phyloP scores from a whole-genome alignment of 1,140 invertebrate species.

The Monomorium pharaonis region DNA sequence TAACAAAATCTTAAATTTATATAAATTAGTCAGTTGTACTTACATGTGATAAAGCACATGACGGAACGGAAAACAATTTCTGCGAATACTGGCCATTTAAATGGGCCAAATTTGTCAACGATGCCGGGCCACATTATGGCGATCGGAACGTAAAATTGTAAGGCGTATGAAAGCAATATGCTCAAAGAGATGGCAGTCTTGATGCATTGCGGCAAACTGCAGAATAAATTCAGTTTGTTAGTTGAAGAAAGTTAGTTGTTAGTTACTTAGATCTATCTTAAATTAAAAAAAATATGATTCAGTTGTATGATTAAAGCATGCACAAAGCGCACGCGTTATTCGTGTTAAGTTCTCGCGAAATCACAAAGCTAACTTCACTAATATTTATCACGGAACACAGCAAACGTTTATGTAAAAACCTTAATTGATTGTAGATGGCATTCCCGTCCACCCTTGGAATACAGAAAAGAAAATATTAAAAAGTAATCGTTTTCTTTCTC shows the following conservation, averaged over 20 bases:
- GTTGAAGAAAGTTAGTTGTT: not conserved
- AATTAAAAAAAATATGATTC: not conserved
- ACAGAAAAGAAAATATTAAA: constrained; percentile 65
- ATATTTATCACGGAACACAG: constrained; percentile 17
- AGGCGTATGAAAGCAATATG: constrained; percentile 92
- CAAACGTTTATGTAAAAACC: constrained; percentile 66
- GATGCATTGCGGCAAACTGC: constrained; percentile 87
- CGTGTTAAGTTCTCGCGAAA: not conserved
- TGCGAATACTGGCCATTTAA: constrained; percentile 84
- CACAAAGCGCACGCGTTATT: not conserved
- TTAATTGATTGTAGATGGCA: constrained; percentile 50
- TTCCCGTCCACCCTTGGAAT: constrained; percentile 70
- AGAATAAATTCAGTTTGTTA: constrained; percentile 68
- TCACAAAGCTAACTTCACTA: constrained; percentile 1
- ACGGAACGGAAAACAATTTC: constrained; percentile 88
- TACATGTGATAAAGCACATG: constrained; percentile 91
- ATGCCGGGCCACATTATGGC: constrained; percentile 88
- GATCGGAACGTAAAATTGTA: constrained; percentile 95
- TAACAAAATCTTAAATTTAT: not conserved
- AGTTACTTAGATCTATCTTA: no score
- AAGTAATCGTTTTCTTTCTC: no score
- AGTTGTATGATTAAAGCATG: constrained; percentile 17
- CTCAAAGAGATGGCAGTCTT: constrained; percentile 90
- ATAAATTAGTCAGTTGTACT: constrained; percentile 82
- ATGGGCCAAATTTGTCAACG: constrained; percentile 83